Percentiles rank a stretch among this genome's conserved stretches.
phyloP scores from a whole-genome alignment of 2,797 vertebrate genomes.

The Myotis daubentonii region DNA sequence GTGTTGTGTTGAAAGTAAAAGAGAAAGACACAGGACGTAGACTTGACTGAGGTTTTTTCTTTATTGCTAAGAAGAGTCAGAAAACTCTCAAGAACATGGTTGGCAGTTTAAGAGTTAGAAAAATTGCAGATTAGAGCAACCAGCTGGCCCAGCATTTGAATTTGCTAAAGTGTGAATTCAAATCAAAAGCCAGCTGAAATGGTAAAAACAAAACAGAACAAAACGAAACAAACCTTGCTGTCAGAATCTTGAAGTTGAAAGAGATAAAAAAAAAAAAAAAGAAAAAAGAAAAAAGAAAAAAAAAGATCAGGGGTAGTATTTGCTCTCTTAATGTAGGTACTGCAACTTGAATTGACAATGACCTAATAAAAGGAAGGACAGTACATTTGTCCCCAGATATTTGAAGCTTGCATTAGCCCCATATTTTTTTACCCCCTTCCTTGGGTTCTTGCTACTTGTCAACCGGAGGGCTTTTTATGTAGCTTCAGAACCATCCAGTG shows the following conservation, averaged over 20 bases:
- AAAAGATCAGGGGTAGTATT: not conserved
- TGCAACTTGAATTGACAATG: not conserved
- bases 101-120: conserved; percentile 16
- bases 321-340: not conserved
- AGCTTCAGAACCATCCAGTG: not conserved
- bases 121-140: conserved; percentile 11
- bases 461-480: not conserved
- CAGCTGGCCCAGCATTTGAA: conserved; percentile 48
- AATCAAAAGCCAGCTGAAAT: conserved; percentile 51
- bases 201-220: conserved; percentile 32
- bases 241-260: not conserved
- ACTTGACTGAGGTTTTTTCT: not conserved
- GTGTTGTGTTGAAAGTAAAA: not conserved
- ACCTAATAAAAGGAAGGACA: not conserved
- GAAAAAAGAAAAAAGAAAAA: not conserved
- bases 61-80: not conserved
- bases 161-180: conserved; percentile 59
- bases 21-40: not conserved
- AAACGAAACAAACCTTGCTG: not conserved
- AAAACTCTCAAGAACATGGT: conserved; percentile 20
- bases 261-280: not conserved
- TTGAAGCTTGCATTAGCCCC: not conserved
- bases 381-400: not conserved
- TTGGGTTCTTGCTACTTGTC: not conserved
- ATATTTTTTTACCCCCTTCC: not conserved